Evolutionary conservation across 2,113 vertebrate genomes (phyloP), one percentile per base, ranked within the genome.

Genomic region (Callospermophilus lateralis): DNA sequence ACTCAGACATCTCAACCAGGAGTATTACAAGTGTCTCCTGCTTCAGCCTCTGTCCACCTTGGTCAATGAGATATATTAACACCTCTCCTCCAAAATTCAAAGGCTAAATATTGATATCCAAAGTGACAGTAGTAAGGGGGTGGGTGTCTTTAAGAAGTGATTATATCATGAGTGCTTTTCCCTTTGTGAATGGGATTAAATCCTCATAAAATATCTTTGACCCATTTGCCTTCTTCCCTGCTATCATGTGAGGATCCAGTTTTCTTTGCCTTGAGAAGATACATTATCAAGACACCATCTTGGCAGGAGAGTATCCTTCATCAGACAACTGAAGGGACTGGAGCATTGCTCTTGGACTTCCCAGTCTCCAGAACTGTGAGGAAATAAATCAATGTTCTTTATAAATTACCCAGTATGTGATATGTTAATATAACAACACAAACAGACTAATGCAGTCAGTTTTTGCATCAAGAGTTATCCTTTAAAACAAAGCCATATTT

Each of bases 401-500:
- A 55, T 58, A 87, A 73, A 74, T 58, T 78, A 61, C 6, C 1
- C 58, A 61, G 20, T 61, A 22, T 61, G 22, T 24, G 58, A 8
- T 61, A 24, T 61, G 11, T 65, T 65, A 30, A 30, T 65, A 30
- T 70, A n/a, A 4, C 2, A 10, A 1, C 32, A 45, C 39, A 61
- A 76, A 42, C 74, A 9, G 6, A 20, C 37, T 39, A 8, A 55
- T 28, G 9, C 34, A 28, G 34, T 65, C 22, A 61, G 58, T 73
- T 89, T 37, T 22, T 32, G 30, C 13, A 78, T 65, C 8, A 24
- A 68, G 10, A 61, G 90, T 68, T 53, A 39, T 16, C 51, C 45
- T 96, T 90, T 70, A 81, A 89, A 81, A 80, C 2, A 92, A 76
- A 84, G n/a, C 51, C 7, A 88, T 4, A 80, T 32, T 7, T 65